Evolutionary conservation across 2,888 invertebrate genomes (phyloP).

Genomic region (Tolmerus cingulatus): DNA sequence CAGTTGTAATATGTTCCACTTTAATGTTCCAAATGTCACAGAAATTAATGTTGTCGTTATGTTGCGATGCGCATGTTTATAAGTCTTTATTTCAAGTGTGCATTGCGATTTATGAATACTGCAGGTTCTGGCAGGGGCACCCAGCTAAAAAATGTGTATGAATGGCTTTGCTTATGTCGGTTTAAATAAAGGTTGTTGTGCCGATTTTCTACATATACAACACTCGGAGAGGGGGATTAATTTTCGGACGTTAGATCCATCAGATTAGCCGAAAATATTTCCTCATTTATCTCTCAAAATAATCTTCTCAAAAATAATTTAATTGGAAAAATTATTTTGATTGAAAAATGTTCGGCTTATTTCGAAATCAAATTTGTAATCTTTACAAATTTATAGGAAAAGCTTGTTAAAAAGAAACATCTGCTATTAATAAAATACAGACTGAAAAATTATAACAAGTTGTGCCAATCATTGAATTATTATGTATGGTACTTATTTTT

Average conservation of each 20-base stretch:
- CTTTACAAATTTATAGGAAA: background rate
- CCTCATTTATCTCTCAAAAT: background rate
- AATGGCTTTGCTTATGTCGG: background rate
- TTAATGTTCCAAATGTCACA: conserved; percentile 11
- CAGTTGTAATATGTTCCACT: background rate
- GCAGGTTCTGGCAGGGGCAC: background rate
- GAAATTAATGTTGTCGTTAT: background rate
- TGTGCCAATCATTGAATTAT: background rate
- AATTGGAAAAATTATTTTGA: background rate
- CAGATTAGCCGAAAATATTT: background rate
- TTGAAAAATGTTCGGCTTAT: background rate
- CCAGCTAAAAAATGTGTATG: background rate
- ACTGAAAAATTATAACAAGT: background rate
- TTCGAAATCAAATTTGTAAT: background rate
- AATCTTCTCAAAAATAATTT: background rate
- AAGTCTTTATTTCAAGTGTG: background rate
- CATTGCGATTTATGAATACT: background rate
- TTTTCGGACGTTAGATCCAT: background rate
- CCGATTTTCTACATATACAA: background rate
- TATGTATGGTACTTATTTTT: background rate
- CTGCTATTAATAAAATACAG: background rate
- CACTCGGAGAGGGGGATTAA: background rate
- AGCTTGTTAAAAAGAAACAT: background rate
- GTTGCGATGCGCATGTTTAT: background rate
- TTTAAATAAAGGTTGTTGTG: background rate